phyloP scores from a whole-genome alignment of 2,797 vertebrate species.

The Acanthurus lineatus region DNA sequence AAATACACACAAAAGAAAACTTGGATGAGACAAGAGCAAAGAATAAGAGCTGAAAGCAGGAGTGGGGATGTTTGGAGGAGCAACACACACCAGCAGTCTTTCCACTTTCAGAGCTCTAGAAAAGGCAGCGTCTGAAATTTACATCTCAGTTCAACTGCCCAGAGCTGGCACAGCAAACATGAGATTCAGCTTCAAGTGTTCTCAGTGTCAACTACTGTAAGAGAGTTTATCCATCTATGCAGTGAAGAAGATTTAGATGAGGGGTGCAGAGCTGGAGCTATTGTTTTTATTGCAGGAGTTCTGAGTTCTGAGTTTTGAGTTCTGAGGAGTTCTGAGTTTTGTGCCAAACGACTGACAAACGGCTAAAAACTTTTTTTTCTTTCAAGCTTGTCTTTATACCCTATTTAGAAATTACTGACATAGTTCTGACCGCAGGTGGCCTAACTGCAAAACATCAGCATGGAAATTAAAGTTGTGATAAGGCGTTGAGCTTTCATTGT shows the following conservation, averaged over 20 bases:
- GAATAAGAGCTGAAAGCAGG: no score
- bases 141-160: slow-evolving; percentile 31
- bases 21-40: slow-evolving; percentile 14
- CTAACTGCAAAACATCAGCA: not conserved
- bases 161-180: slow-evolving; percentile 25
- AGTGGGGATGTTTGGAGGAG: slow-evolving; percentile 17
- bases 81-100: slow-evolving; percentile 28
- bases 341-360: not conserved
- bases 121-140: slow-evolving; percentile 18
- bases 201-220: not conserved
- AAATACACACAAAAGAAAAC: slow-evolving; percentile 44
- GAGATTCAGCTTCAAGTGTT: slow-evolving; percentile 8
- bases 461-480: not conserved
- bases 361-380: not conserved
- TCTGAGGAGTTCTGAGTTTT: not conserved
- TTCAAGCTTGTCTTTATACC: not conserved
- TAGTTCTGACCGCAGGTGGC: not conserved
- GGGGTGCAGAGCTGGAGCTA: not conserved
- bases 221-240: not conserved
- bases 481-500: no score
- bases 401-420: not conserved
- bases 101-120: slow-evolving; percentile 21
- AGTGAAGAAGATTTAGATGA: not conserved
- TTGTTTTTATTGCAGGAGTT: not conserved
- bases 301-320: not conserved